Conservation (phyloP, 2,797 vertebrate species). For the Ctenochaetus hawaiiensis region DNA sequence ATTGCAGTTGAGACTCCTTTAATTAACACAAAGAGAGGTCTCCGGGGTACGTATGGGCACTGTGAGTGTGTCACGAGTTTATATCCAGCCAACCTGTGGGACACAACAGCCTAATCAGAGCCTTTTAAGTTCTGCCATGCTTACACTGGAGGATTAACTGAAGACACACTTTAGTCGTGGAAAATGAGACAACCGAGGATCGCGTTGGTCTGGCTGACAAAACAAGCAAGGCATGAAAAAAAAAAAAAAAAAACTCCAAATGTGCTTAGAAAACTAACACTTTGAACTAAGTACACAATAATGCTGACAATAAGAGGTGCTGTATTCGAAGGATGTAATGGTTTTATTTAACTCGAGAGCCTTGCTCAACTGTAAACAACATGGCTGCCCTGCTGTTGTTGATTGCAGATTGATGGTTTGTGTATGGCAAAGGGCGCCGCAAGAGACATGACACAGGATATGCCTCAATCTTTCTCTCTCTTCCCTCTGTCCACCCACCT, state of each 20-base stretch:
- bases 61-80: conserved; percentile 79
- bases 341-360: conserved; percentile 50
- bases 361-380: conserved; percentile 56
- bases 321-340: conserved; percentile 35
- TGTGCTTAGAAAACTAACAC: conserved; percentile 60
- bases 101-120: conserved; percentile 84
- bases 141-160: conserved; percentile 77
- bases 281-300: conserved; percentile 57
- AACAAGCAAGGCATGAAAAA: conserved; percentile 59
- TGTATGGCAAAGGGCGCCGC: conserved; percentile 56
- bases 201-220: conserved; percentile 64
- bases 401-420: conserved; percentile 70
- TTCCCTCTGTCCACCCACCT: conserved; percentile 74
- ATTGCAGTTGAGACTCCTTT: conserved; percentile 83
- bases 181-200: conserved; percentile 78
- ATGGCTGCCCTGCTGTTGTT: conserved; percentile 50
- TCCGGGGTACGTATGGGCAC: conserved; percentile 70
- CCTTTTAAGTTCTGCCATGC: conserved; percentile 84
- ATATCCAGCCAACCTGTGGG: conserved; percentile 80
- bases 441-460: conserved; percentile 64
- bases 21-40: conserved; percentile 84
- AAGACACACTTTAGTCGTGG: conserved; percentile 80
- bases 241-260: conserved; percentile 31
- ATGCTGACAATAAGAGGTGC: conserved; percentile 50
- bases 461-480: conserved; percentile 65